phyloP scores from a whole-genome alignment of 1,140 invertebrate genomes.

The Batillaria attramentaria region DNA sequence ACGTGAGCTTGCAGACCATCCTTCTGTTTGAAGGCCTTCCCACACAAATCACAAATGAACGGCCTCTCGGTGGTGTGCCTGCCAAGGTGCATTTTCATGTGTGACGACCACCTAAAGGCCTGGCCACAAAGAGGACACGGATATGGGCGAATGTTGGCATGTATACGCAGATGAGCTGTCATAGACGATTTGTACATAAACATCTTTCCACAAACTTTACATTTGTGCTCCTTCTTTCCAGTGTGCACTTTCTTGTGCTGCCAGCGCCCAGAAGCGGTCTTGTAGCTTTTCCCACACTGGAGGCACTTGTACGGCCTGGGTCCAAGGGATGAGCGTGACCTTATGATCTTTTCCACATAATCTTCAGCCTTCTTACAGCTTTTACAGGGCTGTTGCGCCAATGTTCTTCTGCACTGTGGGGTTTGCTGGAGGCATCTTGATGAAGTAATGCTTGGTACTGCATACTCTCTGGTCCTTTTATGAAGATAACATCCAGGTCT shows the following conservation, averaged over 20 bases:
- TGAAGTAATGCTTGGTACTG: too few species aligned
- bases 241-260: slow-evolving; percentile 13
- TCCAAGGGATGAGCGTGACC: too few species aligned
- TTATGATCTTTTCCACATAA: too few species aligned
- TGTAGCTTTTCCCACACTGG: slow-evolving; percentile 14
- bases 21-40: background rate
- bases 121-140: slow-evolving; percentile 31
- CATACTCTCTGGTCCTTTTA: too few species aligned
- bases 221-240: background rate
- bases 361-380: too few species aligned
- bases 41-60: background rate
- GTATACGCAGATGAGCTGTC: background rate
- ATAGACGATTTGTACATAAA: slow-evolving; percentile 2
- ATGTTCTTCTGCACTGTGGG: too few species aligned
- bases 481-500: too few species aligned
- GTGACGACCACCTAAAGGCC: slow-evolving; percentile 21
- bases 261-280: background rate
- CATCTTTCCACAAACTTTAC: background rate
- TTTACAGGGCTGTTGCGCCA: too few species aligned
- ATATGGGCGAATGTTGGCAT: slow-evolving; percentile 12
- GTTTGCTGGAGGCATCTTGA: too few species aligned
- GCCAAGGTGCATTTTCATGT: slow-evolving; percentile 18
- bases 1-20: slow-evolving; percentile 9
- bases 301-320: slow-evolving; percentile 21
- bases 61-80: background rate